A percentile compares a stretch with the other conserved stretches of the same genome.
Conservation (phyloP, 2,888 invertebrate genomes). For the Tetropium fuscum region DNA sequence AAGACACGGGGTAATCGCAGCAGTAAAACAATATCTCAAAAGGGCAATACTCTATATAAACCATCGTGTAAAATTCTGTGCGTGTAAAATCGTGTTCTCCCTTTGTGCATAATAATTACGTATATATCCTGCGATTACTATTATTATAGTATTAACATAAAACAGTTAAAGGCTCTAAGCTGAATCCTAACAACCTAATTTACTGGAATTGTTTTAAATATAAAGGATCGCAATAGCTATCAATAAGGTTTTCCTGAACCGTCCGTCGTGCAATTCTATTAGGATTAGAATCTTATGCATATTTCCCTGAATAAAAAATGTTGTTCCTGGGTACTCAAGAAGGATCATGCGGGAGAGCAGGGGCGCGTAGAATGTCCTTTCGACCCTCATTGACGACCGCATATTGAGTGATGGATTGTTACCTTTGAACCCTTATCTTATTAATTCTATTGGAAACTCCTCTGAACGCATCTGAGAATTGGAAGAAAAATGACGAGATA, state of each 20-base stretch:
- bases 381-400: conserved; percentile 21
- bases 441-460: conserved; percentile 27
- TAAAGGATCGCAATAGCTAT: neutral
- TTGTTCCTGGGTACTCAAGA: conserved; percentile 6
- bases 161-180: too few species aligned
- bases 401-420: conserved; percentile 25
- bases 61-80: too few species aligned
- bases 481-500: conserved; percentile 23
- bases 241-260: conserved; percentile 4
- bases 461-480: conserved; percentile 23
- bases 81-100: too few species aligned
- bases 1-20: too few species aligned
- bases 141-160: too few species aligned
- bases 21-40: too few species aligned
- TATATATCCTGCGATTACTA: too few species aligned
- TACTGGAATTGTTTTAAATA: conserved; percentile 11
- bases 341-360: conserved; percentile 8
- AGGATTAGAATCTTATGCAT: conserved; percentile 26
- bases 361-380: conserved; percentile 11
- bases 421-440: conserved; percentile 30
- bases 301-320: conserved; percentile 22
- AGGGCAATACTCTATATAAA: too few species aligned
- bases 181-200: too few species aligned
- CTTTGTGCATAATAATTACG: too few species aligned
- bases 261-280: conserved; percentile 15